Base-by-base conservation (phyloP, 2,113 vertebrate genomes). In the Orthonyx spaldingii region DNA sequence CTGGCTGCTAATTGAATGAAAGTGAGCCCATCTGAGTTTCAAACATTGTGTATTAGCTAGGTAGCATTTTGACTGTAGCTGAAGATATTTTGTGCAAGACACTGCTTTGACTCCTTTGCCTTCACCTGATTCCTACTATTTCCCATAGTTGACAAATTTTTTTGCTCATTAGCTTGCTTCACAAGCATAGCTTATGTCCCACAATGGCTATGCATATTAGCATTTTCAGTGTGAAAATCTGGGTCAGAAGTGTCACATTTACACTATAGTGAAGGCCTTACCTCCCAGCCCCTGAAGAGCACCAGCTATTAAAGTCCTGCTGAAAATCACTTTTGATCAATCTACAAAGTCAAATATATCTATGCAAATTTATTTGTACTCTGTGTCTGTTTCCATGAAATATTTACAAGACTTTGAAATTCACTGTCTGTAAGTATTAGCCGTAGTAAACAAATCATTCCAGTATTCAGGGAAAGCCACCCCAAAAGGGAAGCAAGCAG, bases 61-160 rank as follows among this genome's bases (percentile, higher is more conserved):
- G 10, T 74, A 77, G 39, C 11, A 19, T 21, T 70, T 70, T 30
- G 22, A 41, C 47, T n/a, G 17, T 5, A 64, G 28, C 20, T 76
- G 53, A n/a, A 57, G 13, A 23, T 68, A 13, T 65, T 84, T 76
- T 52, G 23, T 87, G 56, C 24, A 70, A 59, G 33, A 17, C 37
- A 41, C 11, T 59, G 23, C 20, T 90, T 78, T 84, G 13, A 39
- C 23, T 61, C 5, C 14, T 94, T 89, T 93, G 42, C 19, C 22
- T 89, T 94, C 35, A 37, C 15, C 44, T 63, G 14, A 14, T 70
- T 89, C 75, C 26, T 61, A 2, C 18, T 59, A 8, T 78, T 72
- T 17, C 46, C 30, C 1, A 2, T 28, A 39, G n/a, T 0, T 84
- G 33, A 61, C 13, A 32, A n/a, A 6, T 50, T 39, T 8, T 44